These are phyloP conservation scores for Electrona antarctica DNA, from an alignment of 2,113 vertebrate genomes.

Conservation along the genomic window DNA sequence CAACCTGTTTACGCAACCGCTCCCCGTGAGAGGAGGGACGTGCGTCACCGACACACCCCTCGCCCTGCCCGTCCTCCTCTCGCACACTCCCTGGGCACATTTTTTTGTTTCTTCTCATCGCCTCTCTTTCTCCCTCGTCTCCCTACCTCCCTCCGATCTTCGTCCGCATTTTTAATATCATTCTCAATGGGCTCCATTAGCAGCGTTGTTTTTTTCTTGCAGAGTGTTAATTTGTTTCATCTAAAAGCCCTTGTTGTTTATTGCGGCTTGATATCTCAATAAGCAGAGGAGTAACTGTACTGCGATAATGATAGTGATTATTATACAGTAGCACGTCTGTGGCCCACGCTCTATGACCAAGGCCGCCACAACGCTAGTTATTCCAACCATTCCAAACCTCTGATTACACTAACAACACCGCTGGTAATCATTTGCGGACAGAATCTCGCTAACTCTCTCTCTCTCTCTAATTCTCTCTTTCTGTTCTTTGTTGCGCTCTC, in stretches of 20 bases:
- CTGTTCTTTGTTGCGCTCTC: constrained; percentile 11
- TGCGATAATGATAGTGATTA: constrained; percentile 81
- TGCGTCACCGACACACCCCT: constrained; percentile 61
- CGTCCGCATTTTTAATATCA: constrained; percentile 73
- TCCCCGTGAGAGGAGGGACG: constrained; percentile 57
- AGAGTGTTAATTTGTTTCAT: constrained; percentile 79
- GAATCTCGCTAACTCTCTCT: background rate
- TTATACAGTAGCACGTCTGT: constrained; percentile 70
- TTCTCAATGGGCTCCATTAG: constrained; percentile 75
- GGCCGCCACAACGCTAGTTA: constrained; percentile 62
- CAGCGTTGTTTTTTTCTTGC: constrained; percentile 60
- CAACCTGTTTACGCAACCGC: constrained; percentile 56
- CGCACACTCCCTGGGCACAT: constrained; percentile 7
- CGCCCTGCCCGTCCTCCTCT: constrained; percentile 20
- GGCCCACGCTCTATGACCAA: constrained; percentile 62
- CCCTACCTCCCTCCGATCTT: constrained; percentile 24
- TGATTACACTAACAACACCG: constrained; percentile 80
- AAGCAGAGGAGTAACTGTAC: constrained; percentile 68
- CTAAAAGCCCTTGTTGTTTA: constrained; percentile 81
- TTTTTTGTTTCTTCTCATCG: constrained; percentile 10
- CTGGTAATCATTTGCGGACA: constrained; percentile 70
- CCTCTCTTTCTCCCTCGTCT: constrained; percentile 6
- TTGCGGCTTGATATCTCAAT: constrained; percentile 79
- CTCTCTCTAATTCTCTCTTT: constrained; percentile 10
- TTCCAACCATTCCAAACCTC: constrained; percentile 68